phyloP scores from a whole-genome alignment of 1,140 invertebrate genomes.

The Vanessa tameamea region DNA sequence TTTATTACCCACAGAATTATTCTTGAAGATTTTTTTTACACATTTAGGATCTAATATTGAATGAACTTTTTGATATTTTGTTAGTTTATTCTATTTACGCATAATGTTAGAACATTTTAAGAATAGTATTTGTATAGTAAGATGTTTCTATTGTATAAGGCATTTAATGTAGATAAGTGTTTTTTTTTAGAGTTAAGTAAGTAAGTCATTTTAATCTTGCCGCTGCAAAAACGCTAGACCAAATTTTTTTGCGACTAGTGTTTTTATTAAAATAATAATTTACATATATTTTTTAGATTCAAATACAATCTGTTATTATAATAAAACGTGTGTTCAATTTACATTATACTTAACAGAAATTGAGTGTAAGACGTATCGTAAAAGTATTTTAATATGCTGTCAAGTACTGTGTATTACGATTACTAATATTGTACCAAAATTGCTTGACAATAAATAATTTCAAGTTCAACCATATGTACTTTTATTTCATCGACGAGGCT shows the following conservation, averaged over 20 bases:
- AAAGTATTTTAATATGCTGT: too few relatives aligned
- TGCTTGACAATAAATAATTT: constrained; percentile 3
- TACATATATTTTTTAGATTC: not conserved
- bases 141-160: constrained; percentile 8
- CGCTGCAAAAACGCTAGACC: not conserved
- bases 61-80: not conserved
- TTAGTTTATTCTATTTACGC: not conserved
- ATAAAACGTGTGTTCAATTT: not conserved
- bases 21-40: not conserved
- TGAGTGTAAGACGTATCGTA: too few relatives aligned
- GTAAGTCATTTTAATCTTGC: not conserved
- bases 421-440: constrained; percentile 3
- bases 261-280: not conserved
- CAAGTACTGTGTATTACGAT: not conserved
- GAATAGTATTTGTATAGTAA: constrained; percentile 7
- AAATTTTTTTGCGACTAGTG: not conserved
- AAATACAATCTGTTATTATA: constrained; percentile 2
- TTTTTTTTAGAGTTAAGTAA: not conserved
- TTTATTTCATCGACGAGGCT: not conserved
- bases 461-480: not conserved
- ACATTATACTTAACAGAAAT: not conserved
- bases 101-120: not conserved
- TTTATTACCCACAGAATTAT: constrained; percentile 18
- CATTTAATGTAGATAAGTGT: not conserved
- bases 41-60: not conserved